Percentiles rank a stretch among this genome's conserved stretches.
Conservation (phyloP, 2,797 vertebrate genomes). For the Fundulus diaphanus region DNA sequence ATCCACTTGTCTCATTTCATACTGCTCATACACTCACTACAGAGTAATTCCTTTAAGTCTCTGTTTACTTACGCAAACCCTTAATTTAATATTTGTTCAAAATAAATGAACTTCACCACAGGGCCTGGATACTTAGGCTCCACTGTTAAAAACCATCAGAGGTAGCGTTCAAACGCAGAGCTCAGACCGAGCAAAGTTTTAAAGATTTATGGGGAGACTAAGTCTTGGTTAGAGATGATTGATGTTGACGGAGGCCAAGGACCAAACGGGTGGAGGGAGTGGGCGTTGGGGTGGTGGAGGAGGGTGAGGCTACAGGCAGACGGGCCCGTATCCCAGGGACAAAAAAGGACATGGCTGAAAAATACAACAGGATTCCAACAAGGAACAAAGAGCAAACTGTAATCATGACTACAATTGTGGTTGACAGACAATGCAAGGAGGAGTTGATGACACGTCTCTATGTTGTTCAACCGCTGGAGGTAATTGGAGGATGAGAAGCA, state of each 20-base stretch:
- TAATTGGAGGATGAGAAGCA: not conserved
- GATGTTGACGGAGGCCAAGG: constrained; percentile 5
- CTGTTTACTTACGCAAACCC: constrained; percentile 23
- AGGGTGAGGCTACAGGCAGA: not conserved
- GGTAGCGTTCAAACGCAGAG: not conserved
- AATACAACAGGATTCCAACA: not conserved
- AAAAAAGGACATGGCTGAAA: not conserved
- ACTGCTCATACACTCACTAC: not conserved
- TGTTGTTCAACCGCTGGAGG: not conserved
- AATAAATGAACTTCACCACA: constrained; percentile 14
- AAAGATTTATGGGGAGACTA: constrained; percentile 14
- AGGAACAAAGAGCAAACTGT: constrained; percentile 1
- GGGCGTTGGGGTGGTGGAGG: not conserved
- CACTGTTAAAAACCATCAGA: constrained; percentile 9
- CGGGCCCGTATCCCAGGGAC: not conserved
- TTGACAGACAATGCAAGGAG: not conserved
- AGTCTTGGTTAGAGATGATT: constrained; percentile 7
- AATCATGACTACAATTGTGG: not conserved
- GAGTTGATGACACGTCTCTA: not conserved
- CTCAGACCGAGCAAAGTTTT: constrained; percentile 1
- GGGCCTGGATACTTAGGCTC: constrained; percentile 3
- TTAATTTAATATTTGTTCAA: constrained; percentile 19
- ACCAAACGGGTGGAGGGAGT: not conserved
- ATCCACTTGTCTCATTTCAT: constrained; percentile 8
- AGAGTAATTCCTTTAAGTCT: constrained; percentile 1